Conservation (phyloP, 37 sponge, comb jelly and placozoan genomes). For the Bolinopsis microptera region DNA sequence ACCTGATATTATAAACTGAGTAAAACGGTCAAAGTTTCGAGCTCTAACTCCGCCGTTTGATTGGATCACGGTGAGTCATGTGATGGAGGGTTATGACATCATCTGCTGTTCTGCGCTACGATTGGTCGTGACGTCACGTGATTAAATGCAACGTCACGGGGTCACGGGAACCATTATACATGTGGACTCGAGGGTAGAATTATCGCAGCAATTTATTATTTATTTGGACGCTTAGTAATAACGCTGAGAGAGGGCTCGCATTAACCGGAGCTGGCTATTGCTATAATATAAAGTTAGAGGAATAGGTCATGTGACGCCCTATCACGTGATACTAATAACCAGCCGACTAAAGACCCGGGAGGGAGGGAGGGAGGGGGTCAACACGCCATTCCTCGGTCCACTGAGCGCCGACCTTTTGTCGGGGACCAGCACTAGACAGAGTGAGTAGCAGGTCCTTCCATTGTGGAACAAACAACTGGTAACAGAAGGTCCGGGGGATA, state of each 20-base stretch:
- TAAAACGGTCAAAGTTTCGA: background rate
- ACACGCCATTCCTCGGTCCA: background rate
- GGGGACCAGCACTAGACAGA: background rate
- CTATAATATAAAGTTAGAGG: background rate
- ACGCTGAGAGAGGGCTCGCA: background rate
- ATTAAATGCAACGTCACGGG: background rate
- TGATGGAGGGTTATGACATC: background rate
- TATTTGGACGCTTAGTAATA: background rate
- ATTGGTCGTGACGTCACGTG: background rate
- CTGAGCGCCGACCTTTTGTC: background rate
- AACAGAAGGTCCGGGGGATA: background rate
- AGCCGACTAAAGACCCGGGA: background rate
- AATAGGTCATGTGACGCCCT: background rate
- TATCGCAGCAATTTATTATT: background rate
- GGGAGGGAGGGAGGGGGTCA: too few relatives aligned
- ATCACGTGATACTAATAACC: background rate
- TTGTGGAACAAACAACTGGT: background rate
- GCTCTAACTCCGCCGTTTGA: background rate
- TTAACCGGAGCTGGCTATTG: background rate
- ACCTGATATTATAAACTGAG: background rate
- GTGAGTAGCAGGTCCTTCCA: background rate
- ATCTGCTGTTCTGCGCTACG: background rate
- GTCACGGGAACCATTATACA: background rate
- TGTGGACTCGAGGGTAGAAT: background rate
- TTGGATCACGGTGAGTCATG: background rate